Conservation (phyloP, 2,113 vertebrate genomes). For the Pygoscelis antarcticus region DNA sequence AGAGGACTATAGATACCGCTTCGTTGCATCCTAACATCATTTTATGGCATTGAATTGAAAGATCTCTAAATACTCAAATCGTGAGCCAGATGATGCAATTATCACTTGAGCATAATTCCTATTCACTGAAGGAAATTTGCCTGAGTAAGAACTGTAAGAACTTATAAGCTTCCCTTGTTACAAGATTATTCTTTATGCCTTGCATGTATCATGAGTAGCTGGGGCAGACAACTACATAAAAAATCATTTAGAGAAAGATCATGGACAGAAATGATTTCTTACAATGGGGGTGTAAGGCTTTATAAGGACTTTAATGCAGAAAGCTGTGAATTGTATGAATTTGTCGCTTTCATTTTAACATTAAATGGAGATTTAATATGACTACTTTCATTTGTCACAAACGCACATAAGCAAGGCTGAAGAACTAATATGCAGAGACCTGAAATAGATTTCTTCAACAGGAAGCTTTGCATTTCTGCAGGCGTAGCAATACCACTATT, state of each 20-base stretch:
- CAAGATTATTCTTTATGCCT: slow-evolving; percentile 16
- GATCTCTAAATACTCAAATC: background rate
- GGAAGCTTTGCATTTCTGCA: background rate
- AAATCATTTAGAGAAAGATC: slow-evolving; percentile 17
- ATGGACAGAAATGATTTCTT: slow-evolving; percentile 3
- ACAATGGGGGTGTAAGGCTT: background rate
- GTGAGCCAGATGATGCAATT: background rate
- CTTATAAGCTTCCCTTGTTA: background rate
- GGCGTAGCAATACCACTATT: slow-evolving; percentile 20
- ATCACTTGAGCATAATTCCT: slow-evolving; percentile 31
- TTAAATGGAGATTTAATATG: slow-evolving; percentile 57
- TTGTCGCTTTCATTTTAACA: slow-evolving; percentile 39
- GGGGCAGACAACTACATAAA: slow-evolving; percentile 23
- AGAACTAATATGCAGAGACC: slow-evolving; percentile 16
- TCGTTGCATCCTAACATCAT: background rate
- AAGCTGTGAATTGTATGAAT: slow-evolving; percentile 27
- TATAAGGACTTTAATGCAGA: slow-evolving; percentile 22
- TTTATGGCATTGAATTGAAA: background rate
- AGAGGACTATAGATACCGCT: background rate
- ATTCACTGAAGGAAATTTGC: slow-evolving; percentile 4
- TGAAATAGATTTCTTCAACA: slow-evolving; percentile 46
- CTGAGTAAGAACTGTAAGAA: background rate
- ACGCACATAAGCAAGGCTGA: slow-evolving; percentile 18
- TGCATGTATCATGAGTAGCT: background rate
- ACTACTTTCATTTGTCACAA: slow-evolving; percentile 54